Conservation (phyloP, 2,888 invertebrate species). For the Eupithecia exiguata region DNA sequence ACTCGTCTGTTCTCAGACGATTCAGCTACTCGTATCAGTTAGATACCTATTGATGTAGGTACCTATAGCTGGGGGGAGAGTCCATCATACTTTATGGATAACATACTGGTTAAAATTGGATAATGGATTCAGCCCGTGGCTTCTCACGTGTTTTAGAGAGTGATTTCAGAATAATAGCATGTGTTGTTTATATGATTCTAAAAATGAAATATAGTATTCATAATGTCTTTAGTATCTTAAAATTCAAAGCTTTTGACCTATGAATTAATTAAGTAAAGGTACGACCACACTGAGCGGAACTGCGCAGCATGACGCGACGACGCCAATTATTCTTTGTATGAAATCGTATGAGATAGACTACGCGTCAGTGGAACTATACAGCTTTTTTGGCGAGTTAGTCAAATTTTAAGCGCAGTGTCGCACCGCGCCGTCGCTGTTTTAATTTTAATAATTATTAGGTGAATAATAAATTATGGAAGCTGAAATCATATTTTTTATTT, state of each 20-base stretch:
- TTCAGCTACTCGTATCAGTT: conserved; percentile 24
- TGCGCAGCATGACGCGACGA: no score
- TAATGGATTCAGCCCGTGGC: conserved; percentile 31
- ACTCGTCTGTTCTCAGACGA: conserved; percentile 33
- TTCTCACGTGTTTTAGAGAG: conserved; percentile 32
- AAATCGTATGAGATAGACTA: no score
- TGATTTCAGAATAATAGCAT: conserved; percentile 13
- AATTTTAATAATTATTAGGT: no score
- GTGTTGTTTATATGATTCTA: not conserved
- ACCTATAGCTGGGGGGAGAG: conserved; percentile 38
- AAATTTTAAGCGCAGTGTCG: no score
- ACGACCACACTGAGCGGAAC: no score
- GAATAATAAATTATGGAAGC: no score
- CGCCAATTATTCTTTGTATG: no score
- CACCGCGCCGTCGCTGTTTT: no score
- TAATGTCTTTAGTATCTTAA: not conserved
- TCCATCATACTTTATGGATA: conserved; percentile 40
- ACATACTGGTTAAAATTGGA: conserved; percentile 39
- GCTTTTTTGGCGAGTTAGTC: no score
- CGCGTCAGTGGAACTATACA: no score
- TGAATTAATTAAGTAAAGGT: not conserved
- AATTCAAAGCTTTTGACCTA: not conserved
- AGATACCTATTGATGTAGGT: conserved; percentile 10
- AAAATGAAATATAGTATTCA: not conserved
- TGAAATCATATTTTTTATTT: no score